Percentiles rank a stretch among this genome's conserved stretches.
Evolutionary conservation across 1,140 invertebrate species (phyloP).

Genomic region (Aphidius gifuensis): DNA sequence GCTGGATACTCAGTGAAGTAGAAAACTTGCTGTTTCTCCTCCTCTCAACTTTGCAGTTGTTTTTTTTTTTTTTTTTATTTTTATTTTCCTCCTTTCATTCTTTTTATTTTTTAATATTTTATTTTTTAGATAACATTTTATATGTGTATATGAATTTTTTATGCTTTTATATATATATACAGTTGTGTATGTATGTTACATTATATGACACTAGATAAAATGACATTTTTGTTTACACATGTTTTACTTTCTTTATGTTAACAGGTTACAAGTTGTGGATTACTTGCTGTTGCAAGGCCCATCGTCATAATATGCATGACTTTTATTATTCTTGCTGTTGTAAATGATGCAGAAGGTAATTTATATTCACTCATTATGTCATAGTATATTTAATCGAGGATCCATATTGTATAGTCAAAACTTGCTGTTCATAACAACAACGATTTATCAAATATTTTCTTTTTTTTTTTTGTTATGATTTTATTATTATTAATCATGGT

Average conservation of each 20-base stretch:
- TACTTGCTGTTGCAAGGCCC: conserved; percentile 27
- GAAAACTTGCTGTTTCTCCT: conserved; percentile 16
- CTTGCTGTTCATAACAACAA: too few relatives aligned
- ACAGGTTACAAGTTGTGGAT: conserved; percentile 40
- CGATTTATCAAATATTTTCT: too few relatives aligned
- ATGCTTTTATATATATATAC: background rate
- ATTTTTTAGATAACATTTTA: too few relatives aligned
- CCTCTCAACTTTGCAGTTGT: background rate
- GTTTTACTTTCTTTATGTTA: conserved; percentile 27
- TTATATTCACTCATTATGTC: conserved; percentile 27
- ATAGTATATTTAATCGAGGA: background rate
- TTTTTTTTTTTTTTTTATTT: background rate
- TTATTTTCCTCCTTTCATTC: background rate
- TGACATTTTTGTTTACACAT: background rate
- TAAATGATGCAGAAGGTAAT: conserved; percentile 48
- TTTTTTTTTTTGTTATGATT: too few relatives aligned
- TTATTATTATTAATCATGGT: too few relatives aligned
- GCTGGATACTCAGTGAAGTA: conserved; percentile 13
- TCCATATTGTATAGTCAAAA: too few relatives aligned
- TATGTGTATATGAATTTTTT: too few relatives aligned
- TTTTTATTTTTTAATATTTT: background rate
- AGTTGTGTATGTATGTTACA: background rate
- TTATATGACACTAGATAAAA: too few relatives aligned
- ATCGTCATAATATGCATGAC: conserved; percentile 40
- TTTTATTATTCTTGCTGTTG: conserved; percentile 39